Conservation (phyloP, 1,140 invertebrate genomes). For the Nixonia krombeini region DNA sequence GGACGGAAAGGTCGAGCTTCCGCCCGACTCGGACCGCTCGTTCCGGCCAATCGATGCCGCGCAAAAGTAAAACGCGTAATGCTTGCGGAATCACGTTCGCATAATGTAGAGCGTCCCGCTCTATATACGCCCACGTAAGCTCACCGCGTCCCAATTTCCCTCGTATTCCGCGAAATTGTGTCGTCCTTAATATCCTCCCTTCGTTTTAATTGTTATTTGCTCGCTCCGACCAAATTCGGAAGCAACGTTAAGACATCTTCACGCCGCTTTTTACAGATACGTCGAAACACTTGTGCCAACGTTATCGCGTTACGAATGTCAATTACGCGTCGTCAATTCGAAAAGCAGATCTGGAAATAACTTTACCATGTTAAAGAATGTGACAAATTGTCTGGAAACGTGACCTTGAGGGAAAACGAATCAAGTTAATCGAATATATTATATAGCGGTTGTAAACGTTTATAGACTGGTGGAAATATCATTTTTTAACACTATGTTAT, state of each 20-base stretch:
- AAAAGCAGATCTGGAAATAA: no score
- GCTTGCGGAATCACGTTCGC: slow-evolving; percentile 25
- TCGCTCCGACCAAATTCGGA: not conserved
- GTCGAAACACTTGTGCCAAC: no score
- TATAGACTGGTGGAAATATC: no score
- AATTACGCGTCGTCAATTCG: no score
- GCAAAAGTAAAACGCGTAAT: slow-evolving; percentile 29
- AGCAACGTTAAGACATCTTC: not conserved
- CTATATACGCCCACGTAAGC: not conserved
- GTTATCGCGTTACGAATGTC: no score
- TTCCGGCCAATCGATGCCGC: slow-evolving; percentile 36
- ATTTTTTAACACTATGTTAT: no score
- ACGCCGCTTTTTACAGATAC: no score
- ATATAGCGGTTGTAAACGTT: no score
- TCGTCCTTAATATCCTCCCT: not conserved
- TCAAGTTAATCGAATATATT: no score
- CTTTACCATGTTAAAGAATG: no score
- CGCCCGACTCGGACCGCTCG: slow-evolving; percentile 12
- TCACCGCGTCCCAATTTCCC: not conserved
- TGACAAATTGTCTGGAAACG: no score
- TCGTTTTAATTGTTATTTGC: not conserved
- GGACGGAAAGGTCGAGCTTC: slow-evolving; percentile 34
- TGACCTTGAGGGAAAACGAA: no score
- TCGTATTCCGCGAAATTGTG: not conserved
- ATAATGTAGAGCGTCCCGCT: not conserved